Evolutionary conservation across 2,113 vertebrate genomes (phyloP).

Genomic region (Myocastor coypus): DNA sequence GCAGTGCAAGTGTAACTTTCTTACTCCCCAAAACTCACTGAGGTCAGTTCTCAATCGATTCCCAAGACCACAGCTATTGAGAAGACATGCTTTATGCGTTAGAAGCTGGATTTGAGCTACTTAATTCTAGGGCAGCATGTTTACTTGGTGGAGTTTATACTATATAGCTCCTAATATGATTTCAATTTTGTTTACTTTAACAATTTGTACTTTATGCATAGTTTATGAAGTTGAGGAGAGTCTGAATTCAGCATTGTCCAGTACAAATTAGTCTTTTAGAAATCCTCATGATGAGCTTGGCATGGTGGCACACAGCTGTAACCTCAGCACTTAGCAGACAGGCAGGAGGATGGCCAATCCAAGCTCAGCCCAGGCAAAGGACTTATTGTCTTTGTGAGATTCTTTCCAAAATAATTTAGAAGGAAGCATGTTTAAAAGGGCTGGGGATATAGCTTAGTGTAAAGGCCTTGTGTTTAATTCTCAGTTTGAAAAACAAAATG

Average conservation of each 20-base stretch:
- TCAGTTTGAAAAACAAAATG: neutral
- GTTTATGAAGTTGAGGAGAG: neutral
- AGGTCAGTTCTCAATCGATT: neutral
- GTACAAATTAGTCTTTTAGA: neutral
- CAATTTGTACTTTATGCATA: neutral
- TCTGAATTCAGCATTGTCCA: neutral
- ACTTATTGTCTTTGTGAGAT: neutral
- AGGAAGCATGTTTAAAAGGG: neutral
- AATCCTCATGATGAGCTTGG: neutral
- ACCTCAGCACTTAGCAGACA: neutral
- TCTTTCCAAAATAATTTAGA: neutral
- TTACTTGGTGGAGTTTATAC: neutral
- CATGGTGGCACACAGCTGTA: neutral
- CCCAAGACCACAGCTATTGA: neutral
- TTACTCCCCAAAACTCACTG: neutral
- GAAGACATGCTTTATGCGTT: neutral
- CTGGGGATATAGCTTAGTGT: neutral
- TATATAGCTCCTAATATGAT: neutral
- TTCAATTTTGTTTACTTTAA: slow-evolving; percentile 30
- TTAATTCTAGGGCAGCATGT: neutral
- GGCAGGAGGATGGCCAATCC: neutral
- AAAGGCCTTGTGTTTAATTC: neutral
- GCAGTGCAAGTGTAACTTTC: neutral
- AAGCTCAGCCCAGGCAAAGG: neutral
- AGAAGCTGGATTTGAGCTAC: neutral